Evolutionary conservation across 2,797 vertebrate species (phyloP), one percentile per base, ranked within the genome.

Genomic region (Spea hammondii): DNA sequence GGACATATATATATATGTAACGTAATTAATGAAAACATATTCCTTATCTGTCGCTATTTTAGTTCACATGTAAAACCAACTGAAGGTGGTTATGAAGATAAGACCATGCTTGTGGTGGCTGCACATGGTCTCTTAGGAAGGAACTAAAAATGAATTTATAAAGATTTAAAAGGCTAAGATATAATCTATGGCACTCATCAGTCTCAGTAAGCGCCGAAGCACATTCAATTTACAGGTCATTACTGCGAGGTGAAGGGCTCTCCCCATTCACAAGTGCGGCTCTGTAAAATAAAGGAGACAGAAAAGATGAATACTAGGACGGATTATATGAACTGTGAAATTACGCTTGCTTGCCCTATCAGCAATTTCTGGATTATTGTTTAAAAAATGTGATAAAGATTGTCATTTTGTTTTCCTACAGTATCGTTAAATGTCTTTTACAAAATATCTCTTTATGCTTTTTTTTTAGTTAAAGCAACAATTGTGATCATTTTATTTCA

Each of bases 301-400:
- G 73, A 62, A 14, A 48, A 71, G 53, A 70, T 66, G 66, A 76
- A 76, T 76, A 53, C 79, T 76, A 70, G 73, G 79, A 73, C 70
- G 44, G 57, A 81, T 70, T 82, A 77, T 78, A 82, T 82, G 80
- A 82, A 73, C 70, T 82, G 80, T 82, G 80, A 82, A 82, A 82
- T 82, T 77, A 73, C 75, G 78, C 55, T 50, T 78, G 72, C 13
- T 62, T 69, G 80, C 75, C 10, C 51, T 49, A 74, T 82, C 80
- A 82, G 80, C 80, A 82, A 62, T 77, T 81, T 82, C 50, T 69
- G 11, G 57, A 69, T 81, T 72, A 44, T 49, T 53, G 64, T 60
- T 68, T 74, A 69, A 49, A 73, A 57, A 67, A 62, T 50, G 53
- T 14, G 70, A 65, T 55, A 70, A 74, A 73, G 14, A 45, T 64